Conservation (phyloP, 1,140 invertebrate genomes). For the Sitobion miscanthi region DNA sequence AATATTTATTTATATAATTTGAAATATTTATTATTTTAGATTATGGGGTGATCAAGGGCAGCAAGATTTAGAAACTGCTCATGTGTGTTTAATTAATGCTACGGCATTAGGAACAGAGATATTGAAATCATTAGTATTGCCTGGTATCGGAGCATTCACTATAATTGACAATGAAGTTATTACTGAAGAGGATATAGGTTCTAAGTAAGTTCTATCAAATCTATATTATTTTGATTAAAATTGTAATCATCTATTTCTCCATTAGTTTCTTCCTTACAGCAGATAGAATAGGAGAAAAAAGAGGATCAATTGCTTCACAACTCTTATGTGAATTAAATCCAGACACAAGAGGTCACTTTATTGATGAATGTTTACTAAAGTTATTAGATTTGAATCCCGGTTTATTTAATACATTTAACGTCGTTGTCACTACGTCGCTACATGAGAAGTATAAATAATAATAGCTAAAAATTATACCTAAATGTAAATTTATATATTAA, state of each 20-base stretch:
- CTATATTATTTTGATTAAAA: background rate
- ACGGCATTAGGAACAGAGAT: constrained; percentile 94
- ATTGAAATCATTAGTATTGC: constrained; percentile 91
- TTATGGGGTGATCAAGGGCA: constrained; percentile 99
- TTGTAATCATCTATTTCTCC: constrained; percentile 29
- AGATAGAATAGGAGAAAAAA: constrained; percentile 78
- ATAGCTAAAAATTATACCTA: constrained; percentile 54
- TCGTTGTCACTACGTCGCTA: constrained; percentile 86
- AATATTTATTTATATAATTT: background rate
- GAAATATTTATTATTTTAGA: constrained; percentile 64
- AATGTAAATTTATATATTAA: constrained; percentile 38
- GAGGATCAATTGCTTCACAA: constrained; percentile 83
- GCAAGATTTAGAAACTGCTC: constrained; percentile 80
- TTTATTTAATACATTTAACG: constrained; percentile 86
- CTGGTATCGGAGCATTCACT: constrained; percentile 95
- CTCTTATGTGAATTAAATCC: constrained; percentile 89
- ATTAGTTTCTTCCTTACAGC: constrained; percentile 86
- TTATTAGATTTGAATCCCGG: constrained; percentile 84
- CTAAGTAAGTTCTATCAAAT: constrained; percentile 74
- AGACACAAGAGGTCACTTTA: constrained; percentile 90
- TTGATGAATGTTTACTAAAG: constrained; percentile 86
- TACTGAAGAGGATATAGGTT: constrained; percentile 88
- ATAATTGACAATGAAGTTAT: constrained; percentile 90
- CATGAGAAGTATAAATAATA: constrained; percentile 77
- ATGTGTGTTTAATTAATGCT: constrained; percentile 94